Evolutionary conservation across 53 echinoderm and acorn worm species (phyloP).

Genomic region (Patiria pectinifera): DNA sequence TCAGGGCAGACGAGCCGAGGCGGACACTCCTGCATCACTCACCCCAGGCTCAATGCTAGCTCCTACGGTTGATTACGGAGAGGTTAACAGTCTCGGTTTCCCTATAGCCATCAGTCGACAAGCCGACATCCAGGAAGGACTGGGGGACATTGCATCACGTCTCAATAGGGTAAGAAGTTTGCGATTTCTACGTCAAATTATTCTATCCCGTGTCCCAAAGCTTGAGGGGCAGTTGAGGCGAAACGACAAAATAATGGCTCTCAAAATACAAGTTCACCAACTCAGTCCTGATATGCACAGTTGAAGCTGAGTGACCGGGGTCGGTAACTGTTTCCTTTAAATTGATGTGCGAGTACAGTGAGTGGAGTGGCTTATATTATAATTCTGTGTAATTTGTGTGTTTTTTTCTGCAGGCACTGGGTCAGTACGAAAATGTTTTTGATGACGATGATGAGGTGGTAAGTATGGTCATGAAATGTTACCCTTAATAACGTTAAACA

Average conservation of each 20-base stretch:
- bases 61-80: background rate
- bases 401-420: constrained; percentile 20
- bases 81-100: constrained; percentile 62
- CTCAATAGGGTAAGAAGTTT: constrained; percentile 57
- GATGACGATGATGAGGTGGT: constrained; percentile 43
- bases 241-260: too few relatives aligned
- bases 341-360: too few relatives aligned
- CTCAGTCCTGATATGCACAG: too few relatives aligned
- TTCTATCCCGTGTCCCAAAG: too few relatives aligned
- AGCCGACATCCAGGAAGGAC: constrained; percentile 54
- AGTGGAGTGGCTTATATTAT: background rate
- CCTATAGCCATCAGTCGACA: constrained; percentile 36
- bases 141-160: constrained; percentile 69
- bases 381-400: background rate
- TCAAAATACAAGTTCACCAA: too few relatives aligned
- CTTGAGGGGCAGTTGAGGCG: too few relatives aligned
- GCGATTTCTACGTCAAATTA: too few relatives aligned
- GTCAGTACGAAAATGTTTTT: constrained; percentile 29
- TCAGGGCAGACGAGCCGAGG: background rate
- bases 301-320: too few relatives aligned
- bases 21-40: background rate
- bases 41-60: constrained; percentile 13
- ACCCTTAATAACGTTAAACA: too few relatives aligned
- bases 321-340: background rate
- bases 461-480: background rate